A percentile compares a stretch with the other conserved stretches of the same genome.
Conservation (phyloP, 64 coral and sea anemone species). For the Cladopsammia gracilis region DNA sequence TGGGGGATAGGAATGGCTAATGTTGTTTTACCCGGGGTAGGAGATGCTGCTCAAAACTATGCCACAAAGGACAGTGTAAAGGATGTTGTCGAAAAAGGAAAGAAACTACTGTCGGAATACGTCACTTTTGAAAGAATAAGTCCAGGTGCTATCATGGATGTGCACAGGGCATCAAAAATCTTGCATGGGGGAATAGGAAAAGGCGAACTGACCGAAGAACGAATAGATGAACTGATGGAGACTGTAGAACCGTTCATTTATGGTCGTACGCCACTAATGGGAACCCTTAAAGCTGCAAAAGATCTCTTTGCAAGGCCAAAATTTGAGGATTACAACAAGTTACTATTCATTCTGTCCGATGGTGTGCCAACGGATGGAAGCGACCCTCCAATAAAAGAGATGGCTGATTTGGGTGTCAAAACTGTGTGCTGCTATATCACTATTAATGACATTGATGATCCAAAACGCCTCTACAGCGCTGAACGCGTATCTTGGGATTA, state of each 20-base stretch:
- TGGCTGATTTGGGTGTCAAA: not conserved
- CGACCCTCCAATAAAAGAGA: not conserved
- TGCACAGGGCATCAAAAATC: slow-evolving; percentile 51
- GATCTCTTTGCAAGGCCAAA: not conserved
- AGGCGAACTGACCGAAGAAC: slow-evolving; percentile 30
- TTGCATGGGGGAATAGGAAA: slow-evolving; percentile 27
- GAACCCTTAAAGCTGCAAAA: not conserved
- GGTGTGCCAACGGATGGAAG: slow-evolving; percentile 37
- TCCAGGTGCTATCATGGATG: slow-evolving; percentile 1
- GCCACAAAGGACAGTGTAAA: too few relatives aligned
- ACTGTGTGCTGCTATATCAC: slow-evolving; percentile 60
- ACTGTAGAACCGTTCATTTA: slow-evolving; percentile 38
- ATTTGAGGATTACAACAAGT: slow-evolving; percentile 16
- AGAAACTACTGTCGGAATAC: not conserved
- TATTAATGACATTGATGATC: not conserved
- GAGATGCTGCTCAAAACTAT: too few relatives aligned
- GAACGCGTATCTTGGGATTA: not conserved
- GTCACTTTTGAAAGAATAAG: not conserved
- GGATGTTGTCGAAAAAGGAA: not conserved
- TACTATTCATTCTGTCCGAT: slow-evolving; percentile 63
- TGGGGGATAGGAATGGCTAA: not conserved
- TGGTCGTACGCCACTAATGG: not conserved
- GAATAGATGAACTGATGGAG: not conserved
- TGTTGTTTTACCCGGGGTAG: not conserved
- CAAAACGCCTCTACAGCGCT: slow-evolving; percentile 31